Evolutionary conservation across 1,140 invertebrate genomes (phyloP), one percentile per base, ranked within the genome.

Genomic region (Oscheius sp.): DNA sequence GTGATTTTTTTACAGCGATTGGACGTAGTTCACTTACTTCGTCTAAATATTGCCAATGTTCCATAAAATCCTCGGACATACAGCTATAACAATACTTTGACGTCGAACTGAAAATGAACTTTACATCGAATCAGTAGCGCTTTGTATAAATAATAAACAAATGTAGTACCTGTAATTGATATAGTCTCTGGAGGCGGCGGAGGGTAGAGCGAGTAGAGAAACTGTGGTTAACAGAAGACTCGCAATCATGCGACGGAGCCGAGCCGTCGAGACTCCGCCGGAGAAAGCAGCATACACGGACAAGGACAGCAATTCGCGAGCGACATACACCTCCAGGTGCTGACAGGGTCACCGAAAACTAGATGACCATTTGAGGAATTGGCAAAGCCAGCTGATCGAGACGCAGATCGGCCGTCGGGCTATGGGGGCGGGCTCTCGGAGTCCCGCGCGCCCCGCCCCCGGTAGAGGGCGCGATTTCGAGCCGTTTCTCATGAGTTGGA

Each of bases 61-160:
- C 28, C 49, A 82, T 69, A 66, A 81, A 81, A 23, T 81, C 79
- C 66, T 76, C 70, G 13, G 79, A 81, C 79, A 81, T 81, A 66
- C 79, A 81, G 29, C 76, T 78, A 63, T 78, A 81, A 70, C 79
- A 81, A 58, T 80, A 46, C 23, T 49, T 58, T 15, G 72, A 45
- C 10, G 34, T 35, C 1, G 72, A 35, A 31, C 72, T 73, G 42
- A 13, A 73, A 67, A 18, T n/a, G 28, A 59, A 52, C n/a, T 52
- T 52, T 28, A 2, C 46, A 13, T 4, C 49, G 23, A 52, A 52
- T 1, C 10, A 52, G n/a, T n/a, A n/a, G n/a, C n/a, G n/a, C n/a
- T n/a, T 23, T 55, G 7, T 55, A 7, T 7, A 55, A 23, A 13
- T 20, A 26, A 26, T 13, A 26, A 23, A 23, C 15, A 55, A 26